Base-by-base conservation (phyloP, 1,140 invertebrate genomes). In the Cydia splendana region DNA sequence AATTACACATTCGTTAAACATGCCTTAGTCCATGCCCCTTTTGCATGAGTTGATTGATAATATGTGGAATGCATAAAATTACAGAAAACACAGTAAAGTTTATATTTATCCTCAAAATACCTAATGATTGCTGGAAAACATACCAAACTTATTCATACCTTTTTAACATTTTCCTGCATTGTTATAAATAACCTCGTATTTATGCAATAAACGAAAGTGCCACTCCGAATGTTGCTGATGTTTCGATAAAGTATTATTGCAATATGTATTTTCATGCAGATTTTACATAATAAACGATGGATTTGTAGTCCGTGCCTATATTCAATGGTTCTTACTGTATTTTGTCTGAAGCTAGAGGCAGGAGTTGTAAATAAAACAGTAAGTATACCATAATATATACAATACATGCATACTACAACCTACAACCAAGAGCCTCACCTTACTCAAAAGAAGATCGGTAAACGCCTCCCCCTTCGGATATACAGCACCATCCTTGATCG, bases 401-500 rank as follows among this genome's bases (percentile, higher is more conserved):
- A 77, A 15, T 12, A 77, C 45, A 42, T 45, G 69, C 28, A 51
- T 10, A 74, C 45, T 24, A 24, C 45, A 57, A 42, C 20, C 42
- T 15, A n/a, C 12, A 38, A 24, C 2, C 15, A 62, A 20, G 20
- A 24, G 30, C 38, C 80, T 81, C 78, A 99, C 97, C 96, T 99
- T 99, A 62, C 98, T 97, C 78, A 99, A 91, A 28, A 99, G 94
- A 91, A 99, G 98, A 88, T 99, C 98, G 15, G 97, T 96, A 91
- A 99, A 99, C 13, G 96, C 94, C 93, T 97, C 97, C 76, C 97
- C 96, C 93, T 98, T 99, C 12, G 96, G 95, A 91, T 98, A 99
- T 9, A 95, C 95, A 5, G 96, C 97, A 76, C 96, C 96, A 84
- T 97, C 95, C 74, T 97, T 96, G 67, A 99, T 96, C 0, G 98